A percentile compares a stretch with the other conserved stretches of the same genome.
Conservation (phyloP, 2,888 invertebrate species). For the Coleophora deauratella region DNA sequence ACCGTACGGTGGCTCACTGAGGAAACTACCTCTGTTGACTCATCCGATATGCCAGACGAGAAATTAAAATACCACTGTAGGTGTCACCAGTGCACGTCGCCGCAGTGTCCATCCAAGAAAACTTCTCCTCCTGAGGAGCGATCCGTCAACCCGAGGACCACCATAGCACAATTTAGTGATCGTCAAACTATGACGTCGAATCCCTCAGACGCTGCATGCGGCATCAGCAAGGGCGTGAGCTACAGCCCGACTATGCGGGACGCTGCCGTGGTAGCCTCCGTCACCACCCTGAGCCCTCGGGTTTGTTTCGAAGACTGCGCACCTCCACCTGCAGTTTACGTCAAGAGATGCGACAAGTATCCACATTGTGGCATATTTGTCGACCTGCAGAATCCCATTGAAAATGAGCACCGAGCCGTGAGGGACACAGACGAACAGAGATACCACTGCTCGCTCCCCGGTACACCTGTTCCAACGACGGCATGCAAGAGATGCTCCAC, state of each 20-base stretch:
- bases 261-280: constrained; percentile 15
- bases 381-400: too few relatives aligned
- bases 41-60: background rate
- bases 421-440: background rate
- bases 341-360: constrained; percentile 15
- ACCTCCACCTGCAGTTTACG: constrained; percentile 18
- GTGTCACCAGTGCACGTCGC: constrained; percentile 26
- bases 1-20: constrained; percentile 29
- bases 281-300: constrained; percentile 3
- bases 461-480: background rate
- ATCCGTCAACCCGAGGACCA: constrained; percentile 19
- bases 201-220: constrained; percentile 34
- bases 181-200: constrained; percentile 42
- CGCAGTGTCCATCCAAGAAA: constrained; percentile 21
- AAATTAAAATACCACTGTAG: constrained; percentile 18
- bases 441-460: background rate
- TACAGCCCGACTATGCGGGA: constrained; percentile 18
- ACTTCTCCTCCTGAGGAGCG: background rate
- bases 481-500: background rate
- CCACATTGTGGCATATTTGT: too few relatives aligned
- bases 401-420: background rate
- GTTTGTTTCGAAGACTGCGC: constrained; percentile 2
- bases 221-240: constrained; percentile 13
- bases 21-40: constrained; percentile 16
- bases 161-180: constrained; percentile 42